Conservation (phyloP, 2,113 vertebrate genomes). For the Microtus montanus region DNA sequence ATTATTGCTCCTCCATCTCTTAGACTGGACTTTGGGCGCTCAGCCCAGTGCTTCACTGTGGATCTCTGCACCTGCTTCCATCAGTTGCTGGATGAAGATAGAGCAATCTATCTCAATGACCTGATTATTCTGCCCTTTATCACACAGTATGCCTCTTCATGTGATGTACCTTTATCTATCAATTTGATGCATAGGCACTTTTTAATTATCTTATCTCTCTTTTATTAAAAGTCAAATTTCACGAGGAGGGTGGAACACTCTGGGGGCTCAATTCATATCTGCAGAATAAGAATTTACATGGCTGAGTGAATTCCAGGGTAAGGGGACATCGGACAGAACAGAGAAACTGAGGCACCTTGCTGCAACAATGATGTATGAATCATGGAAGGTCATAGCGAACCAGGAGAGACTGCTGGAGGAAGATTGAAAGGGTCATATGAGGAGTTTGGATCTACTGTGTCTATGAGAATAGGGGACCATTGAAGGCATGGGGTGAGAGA, state of each 20-base stretch:
- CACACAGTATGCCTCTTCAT: neutral
- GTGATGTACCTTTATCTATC: neutral
- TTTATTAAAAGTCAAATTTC: neutral
- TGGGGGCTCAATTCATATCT: neutral
- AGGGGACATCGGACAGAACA: neutral
- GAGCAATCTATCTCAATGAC: no score
- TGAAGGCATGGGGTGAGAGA: neutral
- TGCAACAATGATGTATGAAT: fast-evolving
- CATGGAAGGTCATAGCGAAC: neutral
- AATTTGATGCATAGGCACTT: neutral
- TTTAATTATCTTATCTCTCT: neutral
- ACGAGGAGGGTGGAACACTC: neutral
- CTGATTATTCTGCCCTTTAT: neutral
- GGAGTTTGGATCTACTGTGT: neutral
- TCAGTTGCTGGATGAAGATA: no score
- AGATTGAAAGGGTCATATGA: neutral
- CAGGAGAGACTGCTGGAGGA: neutral
- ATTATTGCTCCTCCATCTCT: no score
- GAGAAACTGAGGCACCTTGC: neutral
- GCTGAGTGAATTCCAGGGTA: neutral
- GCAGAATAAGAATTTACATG: neutral
- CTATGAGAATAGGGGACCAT: neutral
- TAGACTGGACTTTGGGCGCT: no score
- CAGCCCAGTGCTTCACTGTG: no score
- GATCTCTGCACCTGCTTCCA: no score